Evolutionary conservation across 1,140 invertebrate genomes (phyloP).

Genomic region (Drosophila littoralis): DNA sequence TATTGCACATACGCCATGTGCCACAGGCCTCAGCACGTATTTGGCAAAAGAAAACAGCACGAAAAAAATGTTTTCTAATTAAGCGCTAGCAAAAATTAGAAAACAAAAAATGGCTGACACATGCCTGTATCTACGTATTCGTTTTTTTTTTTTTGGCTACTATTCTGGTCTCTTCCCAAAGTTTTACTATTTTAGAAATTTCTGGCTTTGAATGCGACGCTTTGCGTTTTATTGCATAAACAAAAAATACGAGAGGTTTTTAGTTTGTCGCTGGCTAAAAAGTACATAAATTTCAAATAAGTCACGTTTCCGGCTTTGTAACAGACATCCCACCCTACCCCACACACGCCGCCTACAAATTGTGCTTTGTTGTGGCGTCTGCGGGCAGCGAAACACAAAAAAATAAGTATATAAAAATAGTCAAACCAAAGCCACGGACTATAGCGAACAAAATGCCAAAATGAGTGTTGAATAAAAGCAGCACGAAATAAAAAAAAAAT

Average conservation of each 20-base stretch:
- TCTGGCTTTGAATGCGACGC: conserved; percentile 22
- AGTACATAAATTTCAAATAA: conserved; percentile 82
- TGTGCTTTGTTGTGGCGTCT: conserved; percentile 76
- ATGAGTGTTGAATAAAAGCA: conserved; percentile 45
- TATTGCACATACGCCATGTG: conserved; percentile 70
- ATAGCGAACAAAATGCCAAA: conserved; percentile 47
- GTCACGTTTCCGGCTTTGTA: conserved; percentile 75
- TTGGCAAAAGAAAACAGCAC: conserved; percentile 19
- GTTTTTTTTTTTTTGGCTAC: conserved; percentile 24
- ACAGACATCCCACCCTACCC: conserved; percentile 12
- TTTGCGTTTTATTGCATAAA: conserved; percentile 50
- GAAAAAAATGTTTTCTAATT: conserved; percentile 69
- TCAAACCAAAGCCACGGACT: conserved; percentile 40
- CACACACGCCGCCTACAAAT: conserved; percentile 32
- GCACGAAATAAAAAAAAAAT: conserved; percentile 2
- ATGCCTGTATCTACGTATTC: conserved; percentile 13
- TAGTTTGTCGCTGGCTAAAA: conserved; percentile 65
- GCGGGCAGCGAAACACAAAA: conserved; percentile 53
- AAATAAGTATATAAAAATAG: conserved; percentile 34
- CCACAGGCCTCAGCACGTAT: conserved; percentile 32
- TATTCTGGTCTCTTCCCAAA: conserved; percentile 17
- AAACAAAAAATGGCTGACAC: conserved; percentile 47
- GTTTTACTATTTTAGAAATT: conserved; percentile 24
- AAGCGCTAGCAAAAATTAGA: conserved; percentile 57
- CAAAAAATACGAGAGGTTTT: conserved; percentile 36